A percentile compares a stretch with the other conserved stretches of the same genome.
These are phyloP conservation scores for Lycodopsis pacificus DNA, from an alignment of 2,797 vertebrate species.

Conservation along the genomic window DNA sequence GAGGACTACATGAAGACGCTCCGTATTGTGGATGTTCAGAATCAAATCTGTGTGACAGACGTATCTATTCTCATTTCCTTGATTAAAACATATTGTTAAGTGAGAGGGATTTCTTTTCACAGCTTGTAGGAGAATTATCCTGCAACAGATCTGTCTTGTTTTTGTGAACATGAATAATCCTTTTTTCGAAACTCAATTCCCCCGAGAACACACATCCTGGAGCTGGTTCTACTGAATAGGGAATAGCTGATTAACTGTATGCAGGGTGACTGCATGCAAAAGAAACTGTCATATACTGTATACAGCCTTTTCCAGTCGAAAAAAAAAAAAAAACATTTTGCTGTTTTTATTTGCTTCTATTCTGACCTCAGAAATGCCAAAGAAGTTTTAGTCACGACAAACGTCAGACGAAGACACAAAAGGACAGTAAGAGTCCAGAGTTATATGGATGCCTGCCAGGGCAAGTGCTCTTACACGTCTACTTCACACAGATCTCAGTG, in stretches of 20 bases:
- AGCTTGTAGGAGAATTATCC: background rate
- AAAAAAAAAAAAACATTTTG: background rate
- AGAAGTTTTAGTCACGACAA: conserved; percentile 1
- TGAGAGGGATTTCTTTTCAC: background rate
- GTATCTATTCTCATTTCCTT: conserved; percentile 10
- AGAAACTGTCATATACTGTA: background rate
- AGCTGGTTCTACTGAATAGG: conserved; percentile 5
- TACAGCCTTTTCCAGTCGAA: background rate
- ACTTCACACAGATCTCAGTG: conserved; percentile 40
- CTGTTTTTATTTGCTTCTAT: background rate
- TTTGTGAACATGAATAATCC: conserved; percentile 21
- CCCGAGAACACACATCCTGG: conserved; percentile 11
- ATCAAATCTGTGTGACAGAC: conserved; percentile 10
- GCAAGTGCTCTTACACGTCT: conserved; percentile 34
- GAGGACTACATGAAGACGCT: background rate
- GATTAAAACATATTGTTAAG: conserved; percentile 1
- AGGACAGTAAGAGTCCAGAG: background rate
- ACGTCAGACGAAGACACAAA: background rate
- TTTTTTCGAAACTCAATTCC: conserved; percentile 1
- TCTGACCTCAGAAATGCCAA: background rate
- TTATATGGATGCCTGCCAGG: conserved; percentile 14
- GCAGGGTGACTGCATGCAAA: background rate
- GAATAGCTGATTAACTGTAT: conserved; percentile 14
- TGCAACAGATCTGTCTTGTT: background rate
- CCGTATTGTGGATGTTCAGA: conserved; percentile 1